Percentiles rank a stretch among this genome's conserved stretches.
phyloP scores from a whole-genome alignment of 2,113 vertebrate species.

The Cheirogaleus medius region DNA sequence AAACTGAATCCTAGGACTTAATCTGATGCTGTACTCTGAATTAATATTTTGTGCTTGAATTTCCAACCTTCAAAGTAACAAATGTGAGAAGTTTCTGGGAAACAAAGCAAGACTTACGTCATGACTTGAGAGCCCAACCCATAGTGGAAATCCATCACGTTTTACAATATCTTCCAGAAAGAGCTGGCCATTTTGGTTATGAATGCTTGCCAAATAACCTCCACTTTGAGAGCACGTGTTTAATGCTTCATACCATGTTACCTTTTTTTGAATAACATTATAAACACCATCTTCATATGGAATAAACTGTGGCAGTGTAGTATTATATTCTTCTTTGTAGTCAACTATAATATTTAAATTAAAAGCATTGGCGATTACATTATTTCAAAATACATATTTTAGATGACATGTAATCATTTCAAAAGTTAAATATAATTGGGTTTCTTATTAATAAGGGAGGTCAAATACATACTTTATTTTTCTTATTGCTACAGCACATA shows the following conservation, averaged over 20 bases:
- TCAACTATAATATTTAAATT: constrained; percentile 68
- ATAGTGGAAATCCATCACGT: constrained; percentile 92
- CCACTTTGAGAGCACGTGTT: constrained; percentile 85
- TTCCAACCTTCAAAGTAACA: not conserved
- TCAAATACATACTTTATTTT: constrained; percentile 1
- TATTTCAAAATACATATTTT: constrained; percentile 41
- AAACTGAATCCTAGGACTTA: not conserved
- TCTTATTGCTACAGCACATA: not conserved
- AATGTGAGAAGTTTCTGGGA: constrained; percentile 38
- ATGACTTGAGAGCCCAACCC: constrained; percentile 94
- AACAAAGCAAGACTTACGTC: constrained; percentile 88
- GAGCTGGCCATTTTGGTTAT: constrained; percentile 83
- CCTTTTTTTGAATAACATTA: constrained; percentile 85
- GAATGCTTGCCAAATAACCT: constrained; percentile 91
- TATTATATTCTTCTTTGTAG: constrained; percentile 83
- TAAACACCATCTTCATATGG: constrained; percentile 86
- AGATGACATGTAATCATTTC: not conserved
- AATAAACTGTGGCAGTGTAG: constrained; percentile 79
- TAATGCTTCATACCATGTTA: constrained; percentile 93
- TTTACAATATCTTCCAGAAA: constrained; percentile 88
- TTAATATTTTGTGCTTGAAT: constrained; percentile 2
- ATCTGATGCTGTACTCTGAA: not conserved
- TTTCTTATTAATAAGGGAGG: not conserved
- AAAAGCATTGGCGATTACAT: constrained; percentile 39
- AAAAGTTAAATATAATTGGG: constrained; percentile 22